Base-by-base conservation (phyloP, 2,113 vertebrate genomes). In the Dissostichus mawsoni region DNA sequence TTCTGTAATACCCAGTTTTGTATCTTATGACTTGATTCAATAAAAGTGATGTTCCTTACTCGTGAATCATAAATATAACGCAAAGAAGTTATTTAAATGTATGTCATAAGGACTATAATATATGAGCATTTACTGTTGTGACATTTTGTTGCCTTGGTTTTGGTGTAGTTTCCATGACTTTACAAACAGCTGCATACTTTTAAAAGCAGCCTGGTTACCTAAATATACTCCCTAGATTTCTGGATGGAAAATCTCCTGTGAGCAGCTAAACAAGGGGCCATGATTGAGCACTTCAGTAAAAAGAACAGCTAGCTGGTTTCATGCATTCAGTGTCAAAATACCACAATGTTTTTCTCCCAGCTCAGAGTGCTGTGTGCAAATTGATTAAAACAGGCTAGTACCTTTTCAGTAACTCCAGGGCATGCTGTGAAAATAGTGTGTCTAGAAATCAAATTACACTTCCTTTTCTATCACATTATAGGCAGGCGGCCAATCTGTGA, bases 111-210 rank as follows among this genome's bases (percentile, higher is more conserved):
- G 10, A 3, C 8, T 72, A 67, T 20, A 29, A 25, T 61, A 65
- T 64, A 4, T 64, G 16, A 23, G 11, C 13, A 16, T 59, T 72
- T 51, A 23, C 48, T 7, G 8, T 20, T 81, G 3, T 29, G 29
- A 77, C 47, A 50, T 61, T 41, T 36, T 68, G 80, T 84, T 85
- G 69, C 81, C 59, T 86, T 53, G 78, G 79, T 83, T 80, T 86
- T 48, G 64, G 62, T 79, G 80, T 90, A 14, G 89, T 92, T 90
- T 76, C 83, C 80, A 86, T 91, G 86, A 78, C 79, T 74, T 89
- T 84, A 18, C 68, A 74, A 58, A 66, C 82, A 56, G 78, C 78
- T 75, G 75, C 82, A 20, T 56, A 52, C 25, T 78, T 86, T 67
- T 48, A 61, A 63, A 75, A 65, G 64, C 74, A 83, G 59, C 70